phyloP scores from a whole-genome alignment of 2,113 vertebrate genomes.

The Brachyhypopomus gauderio region DNA sequence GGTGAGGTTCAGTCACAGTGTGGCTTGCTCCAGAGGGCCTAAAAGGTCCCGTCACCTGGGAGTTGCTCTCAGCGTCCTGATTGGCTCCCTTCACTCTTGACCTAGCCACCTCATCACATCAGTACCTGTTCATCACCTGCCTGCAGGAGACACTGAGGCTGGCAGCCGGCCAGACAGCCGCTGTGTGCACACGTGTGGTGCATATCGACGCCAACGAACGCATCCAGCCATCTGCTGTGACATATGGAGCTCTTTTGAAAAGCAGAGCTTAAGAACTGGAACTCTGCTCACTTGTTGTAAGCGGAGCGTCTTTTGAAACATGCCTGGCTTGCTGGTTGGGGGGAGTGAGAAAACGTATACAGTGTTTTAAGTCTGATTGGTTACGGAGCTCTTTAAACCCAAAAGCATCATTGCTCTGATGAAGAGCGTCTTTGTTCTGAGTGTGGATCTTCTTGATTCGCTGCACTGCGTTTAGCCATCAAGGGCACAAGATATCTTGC shows the following conservation, averaged over 20 bases:
- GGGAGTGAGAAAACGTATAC: not conserved
- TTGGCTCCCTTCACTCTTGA: constrained; percentile 16
- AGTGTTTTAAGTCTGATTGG: not conserved
- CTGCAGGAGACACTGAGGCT: constrained; percentile 35
- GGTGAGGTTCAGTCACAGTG: not conserved
- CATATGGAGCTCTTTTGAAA: constrained; percentile 53
- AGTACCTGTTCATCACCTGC: constrained; percentile 31
- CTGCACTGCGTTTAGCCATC: constrained; percentile 40
- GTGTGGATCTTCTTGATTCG: not conserved
- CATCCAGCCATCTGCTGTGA: constrained; percentile 53
- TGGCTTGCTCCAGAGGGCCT: not conserved
- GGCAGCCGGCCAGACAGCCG: constrained; percentile 33
- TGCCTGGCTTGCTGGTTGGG: not conserved
- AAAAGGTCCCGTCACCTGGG: not conserved
- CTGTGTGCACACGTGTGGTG: constrained; percentile 18
- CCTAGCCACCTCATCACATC: constrained; percentile 14
- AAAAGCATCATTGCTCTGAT: not conserved
- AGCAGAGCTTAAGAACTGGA: constrained; percentile 18
- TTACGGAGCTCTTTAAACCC: not conserved
- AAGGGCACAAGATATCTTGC: constrained; percentile 7
- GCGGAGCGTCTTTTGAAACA: not conserved
- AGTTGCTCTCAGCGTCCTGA: not conserved
- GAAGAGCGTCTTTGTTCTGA: not conserved
- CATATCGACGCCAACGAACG: constrained; percentile 44
- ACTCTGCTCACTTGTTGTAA: not conserved